These are phyloP conservation scores for Myotis findleyi DNA, from an alignment of 2,797 vertebrate genomes.

Conservation along the genomic window DNA sequence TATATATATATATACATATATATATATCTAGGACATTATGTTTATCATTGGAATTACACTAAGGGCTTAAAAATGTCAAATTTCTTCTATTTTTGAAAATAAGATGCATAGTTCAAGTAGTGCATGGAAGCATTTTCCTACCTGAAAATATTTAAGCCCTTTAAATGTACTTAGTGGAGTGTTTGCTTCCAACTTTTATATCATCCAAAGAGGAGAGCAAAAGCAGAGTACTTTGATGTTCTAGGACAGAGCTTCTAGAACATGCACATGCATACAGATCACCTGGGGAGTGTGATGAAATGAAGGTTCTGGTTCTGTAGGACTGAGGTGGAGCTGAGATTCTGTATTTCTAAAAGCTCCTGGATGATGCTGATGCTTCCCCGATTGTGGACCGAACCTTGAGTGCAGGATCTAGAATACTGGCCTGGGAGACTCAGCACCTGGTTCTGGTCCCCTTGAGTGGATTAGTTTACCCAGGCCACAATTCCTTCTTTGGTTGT, in stretches of 20 bases:
- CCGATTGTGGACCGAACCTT: background rate
- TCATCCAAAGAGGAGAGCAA: background rate
- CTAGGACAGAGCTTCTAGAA: background rate
- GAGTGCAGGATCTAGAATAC: background rate
- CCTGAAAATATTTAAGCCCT: constrained; percentile 17
- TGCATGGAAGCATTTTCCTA: background rate
- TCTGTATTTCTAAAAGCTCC: background rate
- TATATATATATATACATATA: too few relatives aligned
- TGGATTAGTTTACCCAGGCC: background rate
- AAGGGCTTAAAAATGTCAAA: constrained; percentile 6
- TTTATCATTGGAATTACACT: constrained; percentile 27
- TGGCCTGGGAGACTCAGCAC: background rate
- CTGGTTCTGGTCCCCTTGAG: background rate
- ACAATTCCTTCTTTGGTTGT: constrained; percentile 63
- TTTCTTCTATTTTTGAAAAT: constrained; percentile 36
- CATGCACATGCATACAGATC: background rate
- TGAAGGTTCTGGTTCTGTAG: background rate
- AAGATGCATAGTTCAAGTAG: background rate
- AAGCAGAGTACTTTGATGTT: background rate
- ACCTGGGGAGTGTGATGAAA: background rate
- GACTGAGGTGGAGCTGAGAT: background rate
- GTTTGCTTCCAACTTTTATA: background rate
- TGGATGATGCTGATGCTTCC: background rate
- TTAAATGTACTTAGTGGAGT: background rate
- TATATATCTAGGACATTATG: background rate